Evolutionary conservation across 2,888 invertebrate genomes (phyloP).

Genomic region (Drosophila anomalipes): DNA sequence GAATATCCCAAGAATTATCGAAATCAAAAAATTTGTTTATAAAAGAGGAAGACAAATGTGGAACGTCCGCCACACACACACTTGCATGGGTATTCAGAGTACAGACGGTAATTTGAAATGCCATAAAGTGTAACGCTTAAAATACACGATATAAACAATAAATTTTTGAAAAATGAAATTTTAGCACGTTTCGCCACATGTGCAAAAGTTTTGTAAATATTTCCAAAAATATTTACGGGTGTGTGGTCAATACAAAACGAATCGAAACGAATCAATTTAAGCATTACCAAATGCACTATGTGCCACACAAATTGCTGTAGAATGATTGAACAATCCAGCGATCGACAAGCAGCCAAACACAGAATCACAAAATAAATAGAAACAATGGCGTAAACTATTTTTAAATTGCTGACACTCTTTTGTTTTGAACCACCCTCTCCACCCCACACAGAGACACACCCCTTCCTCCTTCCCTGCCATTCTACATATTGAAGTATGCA

Average conservation of each 20-base stretch:
- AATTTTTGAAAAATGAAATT: constrained; percentile 63
- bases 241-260: constrained; percentile 44
- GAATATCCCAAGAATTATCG: constrained; percentile 74
- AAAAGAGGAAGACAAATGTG: constrained; percentile 80
- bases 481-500: constrained; percentile 51
- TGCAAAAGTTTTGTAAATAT: constrained; percentile 72
- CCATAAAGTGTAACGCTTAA: constrained; percentile 78
- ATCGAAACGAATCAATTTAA: constrained; percentile 45
- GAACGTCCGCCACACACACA: constrained; percentile 66
- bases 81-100: constrained; percentile 1
- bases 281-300: constrained; percentile 60
- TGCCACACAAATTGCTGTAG: constrained; percentile 29
- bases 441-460: not conserved
- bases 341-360: constrained; percentile 28
- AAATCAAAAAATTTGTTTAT: constrained; percentile 73
- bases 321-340: constrained; percentile 39
- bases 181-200: constrained; percentile 78
- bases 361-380: constrained; percentile 71
- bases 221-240: constrained; percentile 46
- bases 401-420: constrained; percentile 77
- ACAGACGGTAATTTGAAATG: constrained; percentile 45
- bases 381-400: constrained; percentile 73
- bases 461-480: not conserved
- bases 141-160: constrained; percentile 74
- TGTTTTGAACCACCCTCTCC: constrained; percentile 52